Evolutionary conservation across 2,888 invertebrate species (phyloP).

Genomic region (Lagria hirta): DNA sequence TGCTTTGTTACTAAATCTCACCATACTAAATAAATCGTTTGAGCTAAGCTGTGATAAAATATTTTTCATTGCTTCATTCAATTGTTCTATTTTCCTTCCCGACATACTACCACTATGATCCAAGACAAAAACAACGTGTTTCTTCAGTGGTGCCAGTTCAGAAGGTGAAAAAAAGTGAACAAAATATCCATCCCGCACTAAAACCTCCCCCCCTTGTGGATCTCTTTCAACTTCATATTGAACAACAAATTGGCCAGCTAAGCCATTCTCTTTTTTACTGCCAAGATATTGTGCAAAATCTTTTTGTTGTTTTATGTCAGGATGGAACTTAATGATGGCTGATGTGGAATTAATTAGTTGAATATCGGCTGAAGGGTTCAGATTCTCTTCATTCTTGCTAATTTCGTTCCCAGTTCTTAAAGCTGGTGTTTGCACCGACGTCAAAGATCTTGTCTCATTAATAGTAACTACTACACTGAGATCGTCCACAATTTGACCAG

Average conservation of each 20-base stretch:
- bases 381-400: conserved; percentile 53
- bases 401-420: conserved; percentile 14
- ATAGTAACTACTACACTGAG: conserved; percentile 10
- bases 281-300: conserved; percentile 48
- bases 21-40: conserved; percentile 66
- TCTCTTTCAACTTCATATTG: conserved; percentile 66
- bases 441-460: conserved; percentile 16
- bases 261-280: conserved; percentile 50
- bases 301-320: conserved; percentile 61
- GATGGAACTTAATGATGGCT: conserved; percentile 55
- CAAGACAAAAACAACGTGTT: conserved; percentile 70
- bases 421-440: conserved; percentile 11
- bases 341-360: conserved; percentile 26
- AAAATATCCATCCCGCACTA: conserved; percentile 69
- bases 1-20: conserved; percentile 60
- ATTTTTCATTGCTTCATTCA: conserved; percentile 64
- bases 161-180: conserved; percentile 71
- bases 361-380: conserved; percentile 40
- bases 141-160: conserved; percentile 59
- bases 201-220: conserved; percentile 60
- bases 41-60: conserved; percentile 63
- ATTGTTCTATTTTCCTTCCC: conserved; percentile 64
- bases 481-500: not conserved
- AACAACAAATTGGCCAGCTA: conserved; percentile 65
- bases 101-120: conserved; percentile 74